Percentiles rank a stretch among this genome's conserved stretches.
These are phyloP conservation scores for Parthenolecanium corni DNA, from an alignment of 2,888 invertebrate species.

Conservation along the genomic window DNA sequence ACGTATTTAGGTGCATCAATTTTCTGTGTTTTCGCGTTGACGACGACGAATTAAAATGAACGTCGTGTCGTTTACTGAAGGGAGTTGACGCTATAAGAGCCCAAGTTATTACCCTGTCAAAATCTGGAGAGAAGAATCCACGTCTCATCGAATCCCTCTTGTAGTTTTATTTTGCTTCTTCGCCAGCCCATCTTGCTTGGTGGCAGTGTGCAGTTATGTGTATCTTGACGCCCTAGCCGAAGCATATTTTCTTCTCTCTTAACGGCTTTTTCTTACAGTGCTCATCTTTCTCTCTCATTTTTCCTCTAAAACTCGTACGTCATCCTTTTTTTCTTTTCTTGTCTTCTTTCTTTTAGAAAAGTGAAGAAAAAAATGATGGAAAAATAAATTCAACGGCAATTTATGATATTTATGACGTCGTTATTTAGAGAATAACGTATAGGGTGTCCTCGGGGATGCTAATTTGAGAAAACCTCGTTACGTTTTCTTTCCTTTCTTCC, in stretches of 20 bases:
- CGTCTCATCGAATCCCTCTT: too few relatives aligned
- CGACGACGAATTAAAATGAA: too few relatives aligned
- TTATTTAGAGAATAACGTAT: slow-evolving; percentile 25
- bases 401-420: slow-evolving; percentile 26
- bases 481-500: neutral
- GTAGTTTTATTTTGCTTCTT: too few relatives aligned
- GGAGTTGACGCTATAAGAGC: too few relatives aligned
- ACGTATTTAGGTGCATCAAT: too few relatives aligned
- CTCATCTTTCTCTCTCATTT: neutral
- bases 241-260: slow-evolving; percentile 3
- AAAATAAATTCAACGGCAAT: slow-evolving; percentile 15
- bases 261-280: neutral
- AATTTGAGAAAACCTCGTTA: neutral
- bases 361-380: neutral
- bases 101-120: too few relatives aligned
- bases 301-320: neutral
- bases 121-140: too few relatives aligned
- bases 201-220: slow-evolving; percentile 4
- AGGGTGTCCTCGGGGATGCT: slow-evolving; percentile 9
- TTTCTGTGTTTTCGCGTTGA: too few relatives aligned
- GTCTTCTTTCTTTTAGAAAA: too few relatives aligned
- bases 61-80: too few relatives aligned
- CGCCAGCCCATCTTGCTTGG: neutral
- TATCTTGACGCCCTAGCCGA: neutral
- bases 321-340: neutral